Conservation (phyloP, 2,888 invertebrate species). For the Noctua janthe region DNA sequence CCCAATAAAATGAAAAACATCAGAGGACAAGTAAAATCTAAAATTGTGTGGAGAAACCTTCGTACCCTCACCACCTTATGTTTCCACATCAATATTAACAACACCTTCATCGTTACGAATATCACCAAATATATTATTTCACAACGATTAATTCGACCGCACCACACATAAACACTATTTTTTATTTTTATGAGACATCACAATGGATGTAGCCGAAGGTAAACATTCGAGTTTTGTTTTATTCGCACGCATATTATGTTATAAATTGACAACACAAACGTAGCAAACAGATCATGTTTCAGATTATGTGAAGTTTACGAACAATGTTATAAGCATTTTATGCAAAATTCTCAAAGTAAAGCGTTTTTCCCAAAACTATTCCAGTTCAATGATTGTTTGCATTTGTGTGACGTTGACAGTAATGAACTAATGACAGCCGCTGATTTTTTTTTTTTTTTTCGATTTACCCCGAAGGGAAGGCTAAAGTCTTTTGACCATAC, state of each 20-base stretch:
- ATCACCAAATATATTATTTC: constrained; percentile 20
- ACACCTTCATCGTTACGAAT: constrained; percentile 47
- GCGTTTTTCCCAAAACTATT: background rate
- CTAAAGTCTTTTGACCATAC: no score
- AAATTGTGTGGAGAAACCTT: constrained; percentile 37
- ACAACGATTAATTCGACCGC: constrained; percentile 7
- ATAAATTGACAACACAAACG: background rate
- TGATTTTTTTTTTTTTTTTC: no score
- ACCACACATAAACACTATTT: constrained; percentile 30
- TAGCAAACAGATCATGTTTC: background rate
- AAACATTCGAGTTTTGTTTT: constrained; percentile 29
- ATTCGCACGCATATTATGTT: constrained; percentile 13
- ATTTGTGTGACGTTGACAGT: constrained; percentile 5
- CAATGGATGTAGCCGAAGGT: constrained; percentile 39
- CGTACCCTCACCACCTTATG: constrained; percentile 71
- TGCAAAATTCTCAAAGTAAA: background rate
- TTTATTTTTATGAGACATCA: constrained; percentile 9
- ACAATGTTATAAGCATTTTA: background rate
- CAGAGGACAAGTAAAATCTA: constrained; percentile 34
- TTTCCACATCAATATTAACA: constrained; percentile 76
- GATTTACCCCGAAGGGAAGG: no score
- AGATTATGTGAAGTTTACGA: background rate
- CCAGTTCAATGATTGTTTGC: background rate
- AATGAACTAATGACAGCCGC: no score
- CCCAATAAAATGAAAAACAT: constrained; percentile 42